Evolutionary conservation across 2,888 invertebrate genomes (phyloP), one percentile per base, ranked within the genome.

Genomic region (Apodemia zela): DNA sequence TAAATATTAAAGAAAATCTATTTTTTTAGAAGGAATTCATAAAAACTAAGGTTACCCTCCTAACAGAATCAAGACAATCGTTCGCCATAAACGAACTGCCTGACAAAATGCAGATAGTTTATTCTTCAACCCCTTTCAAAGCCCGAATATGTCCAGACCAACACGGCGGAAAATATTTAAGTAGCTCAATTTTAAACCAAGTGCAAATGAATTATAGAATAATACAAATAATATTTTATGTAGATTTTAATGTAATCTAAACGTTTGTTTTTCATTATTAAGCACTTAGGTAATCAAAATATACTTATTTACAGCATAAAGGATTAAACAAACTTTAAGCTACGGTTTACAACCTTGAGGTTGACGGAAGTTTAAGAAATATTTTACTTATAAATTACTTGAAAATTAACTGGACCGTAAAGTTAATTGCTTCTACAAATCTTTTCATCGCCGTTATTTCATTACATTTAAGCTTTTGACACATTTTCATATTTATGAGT

Each of bases 331-430:
- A 18, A 8, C 4, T 21, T 51, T 38, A 38, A 15, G 15, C 51
- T 25, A 13, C 51, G 21, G 21, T 13, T 51, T 21, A 18, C 18
- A 51, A 51, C 25, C 51, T 51, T 51, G 25, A 25, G 21, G 51
- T 51, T 25, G 21, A 25, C 25, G 15, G 25, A 21, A 51, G 51
- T 25, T 51, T 51, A 51, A 51, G 25, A 21, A 51, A 51, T 51
- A 10, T 51, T 51, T 25, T 51, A 51, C 11, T 51, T 51, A 51
- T 25, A 38, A 38, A 51, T 51, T 51, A 51, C 51, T 51, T 51
- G n/a, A n/a, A n/a, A 51, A 51, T 54, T 54, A 54, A 54, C 54
- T 54, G 54, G 54, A 54, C 54, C 54, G 54, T 54, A 54, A 54
- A 13, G 54, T 54, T 54, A 54, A 54, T 54, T 54, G 54, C 54